Base-by-base conservation (phyloP, 2,113 vertebrate genomes). In the Stomatorhinus ivindoensis region DNA sequence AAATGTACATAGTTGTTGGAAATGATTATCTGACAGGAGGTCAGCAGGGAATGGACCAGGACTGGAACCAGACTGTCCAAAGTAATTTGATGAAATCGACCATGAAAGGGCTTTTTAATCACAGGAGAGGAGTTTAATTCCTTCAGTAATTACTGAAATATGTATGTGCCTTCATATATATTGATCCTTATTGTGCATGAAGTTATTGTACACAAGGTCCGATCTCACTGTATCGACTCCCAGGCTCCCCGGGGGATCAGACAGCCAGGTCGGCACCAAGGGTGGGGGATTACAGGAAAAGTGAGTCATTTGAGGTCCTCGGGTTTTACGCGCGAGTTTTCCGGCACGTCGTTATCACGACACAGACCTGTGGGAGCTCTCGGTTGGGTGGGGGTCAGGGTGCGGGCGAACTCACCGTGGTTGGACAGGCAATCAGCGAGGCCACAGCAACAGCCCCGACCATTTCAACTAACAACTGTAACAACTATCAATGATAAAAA, bases 81-180 rank as follows among this genome's bases (percentile, higher is more conserved):
- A 93, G 90, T 89, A 89, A 93, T 94, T 94, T 93, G 91, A 92
- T 76, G 89, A 93, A 94, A 95, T 93, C 94, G 93, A 94, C 90
- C 83, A 91, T 65, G 35, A 89, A 93, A 92, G 92, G 93, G 94
- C 94, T 94, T 93, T 95, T 95, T 93, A 95, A 94, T 94, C 94
- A 92, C 92, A 93, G 94, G 92, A 93, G 93, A 94, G 94, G 90
- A 89, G 92, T 95, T 94, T 93, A 94, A 95, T 95, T 95, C 94
- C 93, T 94, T 91, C 86, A 93, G 94, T 94, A 95, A 95, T 95
- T 94, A 95, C 93, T 94, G 90, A 95, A 95, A 95, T 95, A 94
- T 94, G 95, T 93, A 94, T 92, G 92, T 92, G 92, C 92, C 94
- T 93, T 95, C 93, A 94, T 91, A 90, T 93, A 89, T 93, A 95